Base-by-base conservation (phyloP, 2,797 vertebrate genomes). In the Chrysocyon brachyurus region DNA sequence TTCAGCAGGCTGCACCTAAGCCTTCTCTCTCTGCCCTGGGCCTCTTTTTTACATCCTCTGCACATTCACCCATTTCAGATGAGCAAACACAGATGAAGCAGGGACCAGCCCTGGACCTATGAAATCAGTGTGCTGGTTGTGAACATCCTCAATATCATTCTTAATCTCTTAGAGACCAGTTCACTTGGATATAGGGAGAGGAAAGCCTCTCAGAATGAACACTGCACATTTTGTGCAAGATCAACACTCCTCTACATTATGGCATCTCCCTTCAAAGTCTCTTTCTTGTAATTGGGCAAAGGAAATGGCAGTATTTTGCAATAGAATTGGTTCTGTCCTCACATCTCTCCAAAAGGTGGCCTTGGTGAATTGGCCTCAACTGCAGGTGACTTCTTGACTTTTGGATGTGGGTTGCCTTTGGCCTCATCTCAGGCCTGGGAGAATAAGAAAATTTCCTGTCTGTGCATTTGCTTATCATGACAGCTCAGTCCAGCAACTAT, bases 1-100 rank as follows among this genome's bases (percentile, higher is more conserved):
- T 11, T 90, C 4, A 59, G 4, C 12, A 16, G 24, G 19, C 6
- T 36, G 4, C 12, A 52, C 0, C 2, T 28, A 81, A 19, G 1
- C 5, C 31, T 19, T 46, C 63, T 70, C 52, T 61, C 28, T 66
- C 75, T 63, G 24, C 1, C 28, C 6, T 63, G 0, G 31, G 12
- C 33, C 9, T 0, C 1, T 49, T 33, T n/a, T 31, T 19, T 21
- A 64, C 2, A 1, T 2, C 8, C 0, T 54, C 3, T 10, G 8
- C 28, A 77, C 3, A 40, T 6, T 54, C 19, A 40, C 6, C 46
- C 36, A 49, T 66, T 11, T 40, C 28, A 81, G 46, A 49, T 88
- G 40, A 56, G 16, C 63, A 87, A 82, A 83, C 2, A 24, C 0
- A 88, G 2, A 40, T 15, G 14, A 73, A 56, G 28, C 14, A 68